Evolutionary conservation across 2,888 invertebrate species (phyloP), one percentile per base, ranked within the genome.

Genomic region (Dione juno): DNA sequence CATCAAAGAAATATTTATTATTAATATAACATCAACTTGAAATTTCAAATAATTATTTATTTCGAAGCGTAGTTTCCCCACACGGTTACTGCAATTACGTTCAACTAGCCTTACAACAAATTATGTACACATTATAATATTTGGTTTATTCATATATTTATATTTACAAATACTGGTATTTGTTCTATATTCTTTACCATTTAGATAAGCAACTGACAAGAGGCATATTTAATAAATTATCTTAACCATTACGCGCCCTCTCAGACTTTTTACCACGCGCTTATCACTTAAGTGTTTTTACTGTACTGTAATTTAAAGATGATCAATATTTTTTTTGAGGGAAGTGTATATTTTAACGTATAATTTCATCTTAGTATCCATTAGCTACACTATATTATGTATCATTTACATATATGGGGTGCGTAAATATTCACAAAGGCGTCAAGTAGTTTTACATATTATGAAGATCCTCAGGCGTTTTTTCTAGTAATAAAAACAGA

Each of bases 11-110:
- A 84, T 80, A 82, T 83, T 81, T 76, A 77, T 78, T 76, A 84
- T 84, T 88, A 87, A 84, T 85, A 85, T 84, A 81, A 91, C 89
- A 88, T 87, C 88, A 82, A 88, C 86, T 90, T 80, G 82, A 86
- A 85, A 80, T 86, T 87, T 88, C 88, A 89, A 91, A 86, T 87
- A 85, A 88, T 87, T 86, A 28, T 83, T 84, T 85, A 84, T 88
- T 85, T 88, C 88, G 88, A 93, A 93, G 92, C 92, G 92, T 93
- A 93, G 92, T 93, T 93, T 93, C 92, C 92, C 92, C 92, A 92
- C 90, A 91, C 90, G 87, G 87, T 90, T 82, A 85, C 84, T 87
- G 89, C 84, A 78, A n/a, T 84, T 85, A 82, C 70, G 70, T 73
- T 76, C 74, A 75, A 69, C 67, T 74, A 68, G 65, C 53, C 64